Evolutionary conservation across 1,140 invertebrate genomes (phyloP), one percentile per base, ranked within the genome.

Genomic region (Dreissena polymorpha): DNA sequence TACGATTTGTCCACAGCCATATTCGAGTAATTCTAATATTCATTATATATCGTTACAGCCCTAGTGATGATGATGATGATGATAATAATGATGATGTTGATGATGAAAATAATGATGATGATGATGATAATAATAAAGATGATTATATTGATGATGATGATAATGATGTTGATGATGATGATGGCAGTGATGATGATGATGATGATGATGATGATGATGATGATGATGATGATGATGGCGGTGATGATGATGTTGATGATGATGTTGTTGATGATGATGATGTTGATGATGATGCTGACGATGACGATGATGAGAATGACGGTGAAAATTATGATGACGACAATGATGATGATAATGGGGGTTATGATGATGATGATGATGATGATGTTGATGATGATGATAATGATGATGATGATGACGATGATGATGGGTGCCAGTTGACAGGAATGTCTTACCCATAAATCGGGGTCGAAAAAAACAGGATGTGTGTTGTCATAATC

Each of bases 81-180:
- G 65, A 68, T 68, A 25, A 68, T 68, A 25, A 68, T 68, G 65
- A 68, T 68, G 65, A 68, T 68, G 65, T 18, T 68, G 65, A 68
- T 68, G 65, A 67, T 23, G 63, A 85, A n/a, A 64, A 85, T 64
- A 71, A 63, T 71, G 16, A 49, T 68, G 75, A 63, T 63, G 79
- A 60, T 74, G 79, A 8, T 74, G 79, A 74, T 49, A 57, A 60
- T 74, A 69, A 74, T 55, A 69, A 74, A 57, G 78, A 74, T 55
- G 78, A 79, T 79, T 71, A 79, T 64, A 73, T 50, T 79, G 80
- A 79, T 64, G 80, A 79, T 79, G 80, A 79, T 64, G 80, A 79
- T 64, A 73, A 81, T 73, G 78, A 81, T 81, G 78, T 73, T 57
- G 78, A 81, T 72, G 70, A 85, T 25, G 78, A 82, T 81, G 49